Evolutionary conservation across 92 coral and sea anemone species (phyloP), one percentile per base, ranked within the genome.

Genomic region (Ricordea florida): DNA sequence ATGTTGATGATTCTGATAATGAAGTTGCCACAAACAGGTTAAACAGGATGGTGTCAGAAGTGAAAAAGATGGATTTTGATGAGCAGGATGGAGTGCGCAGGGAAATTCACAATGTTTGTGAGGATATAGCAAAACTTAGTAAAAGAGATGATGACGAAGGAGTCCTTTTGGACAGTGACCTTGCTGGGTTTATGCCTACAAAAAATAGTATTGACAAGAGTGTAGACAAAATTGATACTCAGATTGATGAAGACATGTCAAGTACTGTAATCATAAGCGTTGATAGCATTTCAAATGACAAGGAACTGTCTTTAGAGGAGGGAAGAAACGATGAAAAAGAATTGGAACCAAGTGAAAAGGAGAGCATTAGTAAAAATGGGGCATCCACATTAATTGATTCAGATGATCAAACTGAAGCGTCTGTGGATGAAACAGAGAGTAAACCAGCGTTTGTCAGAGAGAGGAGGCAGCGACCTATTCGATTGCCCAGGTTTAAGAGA

Each of bases 81-180:
- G n/a, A n/a, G n/a, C n/a, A n/a, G n/a, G n/a, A n/a, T n/a, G n/a
- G n/a, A n/a, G n/a, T n/a, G n/a, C n/a, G n/a, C 8, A 55, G 52
- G 37, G 76, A 68, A 36, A 35, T 68, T 55, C 27, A 34, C 10
- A 51, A 35, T 68, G 48, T 51, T 14, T 50, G 45, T 38, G 57
- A 23, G 15, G 10, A 36, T 25, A 68, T 51, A 23, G 76, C 47
- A 33, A 25, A 46, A 22, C 38, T 51, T 0, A 62, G 38, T 3
- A 68, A 20, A 37, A 36, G 25, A 50, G 38, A 25, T 35, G 41
- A 1, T 3, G 35, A 50, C 1, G n/a, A 16, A n/a, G 28, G n/a
- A n/a, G n/a, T n/a, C n/a, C n/a, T n/a, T n/a, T n/a, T n/a, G n/a
- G n/a, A n/a, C n/a, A n/a, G n/a, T n/a, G n/a, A n/a, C n/a, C n/a